Evolutionary conservation across 1,140 invertebrate genomes (phyloP), one percentile per base, ranked within the genome.

Genomic region (Leptinotarsa lineolata): DNA sequence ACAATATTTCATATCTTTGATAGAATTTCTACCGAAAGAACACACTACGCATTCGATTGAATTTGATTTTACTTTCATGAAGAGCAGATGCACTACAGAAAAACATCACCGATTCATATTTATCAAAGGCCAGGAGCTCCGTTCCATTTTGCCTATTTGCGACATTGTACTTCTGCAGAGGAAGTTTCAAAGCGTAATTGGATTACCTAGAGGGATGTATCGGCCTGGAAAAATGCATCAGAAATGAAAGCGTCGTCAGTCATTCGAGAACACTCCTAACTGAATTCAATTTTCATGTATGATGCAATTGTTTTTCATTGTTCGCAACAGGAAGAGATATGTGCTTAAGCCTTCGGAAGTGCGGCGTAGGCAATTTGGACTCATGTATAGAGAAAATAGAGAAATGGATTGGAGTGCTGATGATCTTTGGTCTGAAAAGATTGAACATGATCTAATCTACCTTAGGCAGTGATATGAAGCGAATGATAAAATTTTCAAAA

Each of bases 171-270:
- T 22, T 65, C 39, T 65, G 63, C 3, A 65, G 16, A n/a, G 63
- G 24, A 22, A 24, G 16, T 65, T 65, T 65, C 16, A 65, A 6
- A 65, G 15, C 24, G 63, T 24, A 65, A 65, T 65, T 65, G 24
- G 24, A 65, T 65, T 65, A 65, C 63, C 63, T 65, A 22, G 39
- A 22, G 63, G 39, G 63, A 65, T 39, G 63, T 22, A 65, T 22
- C 63, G 22, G 63, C 63, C 22, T 24, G 63, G 63, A 65, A 65
- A 65, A 65, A 65, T 65, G 63, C 63, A 65, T 65, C 24, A 65
- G 63, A 39, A 16, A 39, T 39, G 39, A 65, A 39, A 65, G 63
- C 63, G 63, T 65, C 63, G 63, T 39, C 63, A 65, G 24, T 65
- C 63, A 65, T 22, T 65, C 24, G 63, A 65, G 24, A 65, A 65